These are phyloP conservation scores for Tetraneura akinire DNA, from an alignment of 1,140 invertebrate species.

Conservation along the genomic window DNA sequence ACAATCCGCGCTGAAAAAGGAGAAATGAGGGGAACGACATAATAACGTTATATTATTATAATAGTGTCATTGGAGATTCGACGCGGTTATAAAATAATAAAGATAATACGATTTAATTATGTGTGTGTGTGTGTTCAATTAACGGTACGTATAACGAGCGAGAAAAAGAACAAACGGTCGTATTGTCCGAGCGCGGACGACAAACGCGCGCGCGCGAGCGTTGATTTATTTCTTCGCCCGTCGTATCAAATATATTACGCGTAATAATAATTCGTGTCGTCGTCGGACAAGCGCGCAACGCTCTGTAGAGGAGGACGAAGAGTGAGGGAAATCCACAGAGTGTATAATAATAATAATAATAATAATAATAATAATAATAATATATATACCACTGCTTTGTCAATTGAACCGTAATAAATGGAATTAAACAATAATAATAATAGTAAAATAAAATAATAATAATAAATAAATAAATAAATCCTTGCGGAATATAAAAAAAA, in stretches of 20 bases:
- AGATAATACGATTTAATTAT: background rate
- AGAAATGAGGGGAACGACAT: constrained; percentile 4
- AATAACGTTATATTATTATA: no score
- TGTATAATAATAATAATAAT: no score
- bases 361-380: background rate
- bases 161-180: constrained; percentile 45
- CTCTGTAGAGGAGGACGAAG: no score
- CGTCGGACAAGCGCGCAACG: no score
- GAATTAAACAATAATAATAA: constrained; percentile 47
- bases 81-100: no score
- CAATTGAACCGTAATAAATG: constrained; percentile 50
- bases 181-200: constrained; percentile 33
- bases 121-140: constrained; percentile 32
- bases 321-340: no score
- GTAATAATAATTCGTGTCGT: no score
- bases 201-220: background rate
- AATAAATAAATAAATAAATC: background rate
- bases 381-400: background rate
- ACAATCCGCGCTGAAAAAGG: background rate
- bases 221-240: background rate
- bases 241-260: no score
- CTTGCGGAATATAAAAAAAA: background rate
- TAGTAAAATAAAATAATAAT: background rate
- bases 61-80: constrained; percentile 29
- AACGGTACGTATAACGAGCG: constrained; percentile 47